Base-by-base conservation (phyloP, 2,888 invertebrate species). In the Synanthedon formicaeformis region DNA sequence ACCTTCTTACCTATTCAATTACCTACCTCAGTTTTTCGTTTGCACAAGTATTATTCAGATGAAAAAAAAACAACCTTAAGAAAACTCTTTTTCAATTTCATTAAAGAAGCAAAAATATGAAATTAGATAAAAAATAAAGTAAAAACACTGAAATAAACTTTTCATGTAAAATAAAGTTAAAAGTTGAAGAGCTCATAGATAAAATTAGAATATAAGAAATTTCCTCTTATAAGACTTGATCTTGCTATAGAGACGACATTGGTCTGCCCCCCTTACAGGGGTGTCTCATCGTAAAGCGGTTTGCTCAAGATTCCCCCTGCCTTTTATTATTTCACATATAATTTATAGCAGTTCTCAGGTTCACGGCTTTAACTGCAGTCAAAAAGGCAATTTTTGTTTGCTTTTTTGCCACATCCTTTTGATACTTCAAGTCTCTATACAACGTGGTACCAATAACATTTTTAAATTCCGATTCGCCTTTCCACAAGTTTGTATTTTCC, bases 271-370 rank as follows among this genome's bases (percentile, higher is more conserved):
- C 65, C 60, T 55, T 61, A 61, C 67, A 58, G 63, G 69, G 73
- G 73, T 73, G 75, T 73, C 75, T 74, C 78, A 81, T 80, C 78
- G 77, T 77, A 75, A 80, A 80, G 73, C 78, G 75, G 34, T 76
- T 81, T 76, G 76, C 66, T 75, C 71, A 79, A 81, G 76, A 76
- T 80, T 79, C 80, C 73, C 69, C 73, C 34, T 34, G 76, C 72
- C 67, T 80, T 78, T 78, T 80, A 81, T 81, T 81, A 80, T 83
- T 79, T 81, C 74, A 79, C 74, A 77, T 75, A 71, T 77, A 81
- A 82, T 82, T 84, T 83, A 82, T 81, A 74, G 71, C 74, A 74
- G 74, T 74, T 73, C 66, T 78, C 71, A 72, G 56, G 56, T 60
- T 62, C 56, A 60, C 59, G 58, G 57, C 59, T 63, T 60, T 67